Evolutionary conservation across 2,797 vertebrate genomes (phyloP), one percentile per base, ranked within the genome.

Genomic region (Poecilia picta): DNA sequence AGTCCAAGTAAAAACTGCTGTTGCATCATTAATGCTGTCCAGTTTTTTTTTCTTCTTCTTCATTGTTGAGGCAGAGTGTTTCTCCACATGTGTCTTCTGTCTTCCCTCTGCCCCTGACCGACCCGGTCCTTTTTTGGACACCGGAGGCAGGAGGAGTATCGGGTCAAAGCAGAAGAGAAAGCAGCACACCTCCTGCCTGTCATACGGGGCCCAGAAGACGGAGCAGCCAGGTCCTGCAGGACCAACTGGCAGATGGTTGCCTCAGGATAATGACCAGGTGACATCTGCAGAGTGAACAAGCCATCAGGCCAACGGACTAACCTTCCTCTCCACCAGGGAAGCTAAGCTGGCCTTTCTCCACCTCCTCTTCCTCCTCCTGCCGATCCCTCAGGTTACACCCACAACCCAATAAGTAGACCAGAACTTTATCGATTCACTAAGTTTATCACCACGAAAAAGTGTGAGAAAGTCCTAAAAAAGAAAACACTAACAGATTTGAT

Each of bases 211-310:
- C 85, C 79, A 86, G 75, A 88, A 91, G 88, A 90, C 93, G 83
- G 84, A 89, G 87, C 90, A 88, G 81, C 86, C 87, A 53, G 90
- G 92, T 87, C 93, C 91, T 88, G 90, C 71, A 79, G 94, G 92
- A 89, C 80, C 86, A 81, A 66, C 84, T 93, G 92, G 91, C 91
- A 97, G 94, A 93, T 95, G 94, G 94, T 83, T 81, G 88, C 79
- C 86, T 77, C 90, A 81, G 89, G 82, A 91, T 91, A 87, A 90
- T 93, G 91, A 93, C 93, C 93, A 92, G 89, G 91, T 78, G 94
- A 93, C 94, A 95, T 95, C 93, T 95, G 94, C 88, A 85, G 79
- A 89, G 87, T 91, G 88, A 94, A 94, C 91, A 89, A 91, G 83
- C 83, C 77, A 28, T 90, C 94, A 93, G 84, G 91, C 88, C 89